Percentiles rank a stretch among this genome's conserved stretches.
phyloP scores from a whole-genome alignment of 2,888 invertebrate genomes.

The Sicus ferrugineus region DNA sequence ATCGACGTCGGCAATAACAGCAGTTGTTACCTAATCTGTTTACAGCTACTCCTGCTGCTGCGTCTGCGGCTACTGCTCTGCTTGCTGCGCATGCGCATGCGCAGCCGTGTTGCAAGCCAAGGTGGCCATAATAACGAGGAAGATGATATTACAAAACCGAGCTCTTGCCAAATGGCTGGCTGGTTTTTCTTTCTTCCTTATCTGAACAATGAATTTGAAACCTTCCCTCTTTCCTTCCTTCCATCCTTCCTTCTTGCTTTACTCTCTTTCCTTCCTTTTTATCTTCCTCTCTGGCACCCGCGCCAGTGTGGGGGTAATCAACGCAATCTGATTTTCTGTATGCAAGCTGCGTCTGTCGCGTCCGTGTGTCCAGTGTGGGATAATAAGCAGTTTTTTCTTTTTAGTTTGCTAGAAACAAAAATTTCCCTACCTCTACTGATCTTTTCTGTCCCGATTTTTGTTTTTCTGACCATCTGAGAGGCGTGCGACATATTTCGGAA shows the following conservation, averaged over 20 bases:
- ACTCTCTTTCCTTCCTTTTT: too few species aligned
- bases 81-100: constrained; percentile 22
- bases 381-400: constrained; percentile 8
- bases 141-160: constrained; percentile 31
- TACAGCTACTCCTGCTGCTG: constrained; percentile 44
- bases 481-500: constrained; percentile 51
- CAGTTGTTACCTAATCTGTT: constrained; percentile 50
- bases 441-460: neutral
- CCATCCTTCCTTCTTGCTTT: neutral
- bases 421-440: neutral
- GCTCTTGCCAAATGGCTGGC: neutral
- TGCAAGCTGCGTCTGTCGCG: constrained; percentile 27
- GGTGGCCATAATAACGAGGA: neutral
- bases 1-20: constrained; percentile 33
- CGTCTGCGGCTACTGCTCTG: constrained; percentile 37
- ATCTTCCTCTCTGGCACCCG: too few species aligned
- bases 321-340: constrained; percentile 12
- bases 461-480: constrained; percentile 47
- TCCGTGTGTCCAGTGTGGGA: constrained; percentile 11
- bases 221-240: neutral
- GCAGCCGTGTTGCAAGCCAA: constrained; percentile 9
- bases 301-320: constrained; percentile 13
- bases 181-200: neutral
- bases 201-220: constrained; percentile 6
- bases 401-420: neutral